A percentile compares a stretch with the other conserved stretches of the same genome.
These are phyloP conservation scores for Chirona hameri DNA, from an alignment of 2,888 invertebrate species.

Conservation along the genomic window DNA sequence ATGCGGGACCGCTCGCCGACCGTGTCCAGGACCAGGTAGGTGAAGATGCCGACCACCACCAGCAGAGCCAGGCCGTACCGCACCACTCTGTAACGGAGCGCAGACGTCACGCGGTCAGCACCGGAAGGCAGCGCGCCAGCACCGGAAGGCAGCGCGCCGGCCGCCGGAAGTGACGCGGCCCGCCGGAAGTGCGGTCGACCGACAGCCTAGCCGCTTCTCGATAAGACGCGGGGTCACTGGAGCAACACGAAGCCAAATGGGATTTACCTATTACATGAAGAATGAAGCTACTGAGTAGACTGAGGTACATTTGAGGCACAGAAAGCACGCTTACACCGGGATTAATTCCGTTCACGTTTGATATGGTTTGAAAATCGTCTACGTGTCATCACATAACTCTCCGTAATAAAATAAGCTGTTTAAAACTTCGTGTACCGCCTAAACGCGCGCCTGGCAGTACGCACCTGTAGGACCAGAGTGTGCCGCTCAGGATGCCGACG, in stretches of 20 bases:
- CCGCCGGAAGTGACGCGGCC: not conserved
- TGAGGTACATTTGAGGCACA: not conserved
- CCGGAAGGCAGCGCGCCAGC: not conserved
- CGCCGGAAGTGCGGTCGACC: not conserved
- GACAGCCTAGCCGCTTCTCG: not conserved
- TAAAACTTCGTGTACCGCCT: not conserved
- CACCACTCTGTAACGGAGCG: not conserved
- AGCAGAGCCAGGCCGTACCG: slow-evolving; percentile 43
- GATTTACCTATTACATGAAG: too few relatives aligned
- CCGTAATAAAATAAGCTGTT: not conserved
- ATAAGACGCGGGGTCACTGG: not conserved
- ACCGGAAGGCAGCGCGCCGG: not conserved
- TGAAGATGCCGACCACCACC: slow-evolving; percentile 51
- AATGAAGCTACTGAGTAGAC: not conserved
- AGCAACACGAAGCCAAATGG: not conserved
- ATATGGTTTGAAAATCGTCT: not conserved
- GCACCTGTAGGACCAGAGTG: not conserved
- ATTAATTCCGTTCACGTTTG: not conserved
- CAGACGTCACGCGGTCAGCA: not conserved
- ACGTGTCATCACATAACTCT: not conserved
- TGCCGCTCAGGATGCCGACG: not conserved
- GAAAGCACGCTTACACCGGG: too few relatives aligned
- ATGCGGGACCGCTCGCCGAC: slow-evolving; percentile 57
- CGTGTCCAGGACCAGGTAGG: slow-evolving; percentile 65
- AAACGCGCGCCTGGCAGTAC: not conserved